Evolutionary conservation across 2,888 invertebrate genomes (phyloP).

Genomic region (Strigamia transsilvanica): DNA sequence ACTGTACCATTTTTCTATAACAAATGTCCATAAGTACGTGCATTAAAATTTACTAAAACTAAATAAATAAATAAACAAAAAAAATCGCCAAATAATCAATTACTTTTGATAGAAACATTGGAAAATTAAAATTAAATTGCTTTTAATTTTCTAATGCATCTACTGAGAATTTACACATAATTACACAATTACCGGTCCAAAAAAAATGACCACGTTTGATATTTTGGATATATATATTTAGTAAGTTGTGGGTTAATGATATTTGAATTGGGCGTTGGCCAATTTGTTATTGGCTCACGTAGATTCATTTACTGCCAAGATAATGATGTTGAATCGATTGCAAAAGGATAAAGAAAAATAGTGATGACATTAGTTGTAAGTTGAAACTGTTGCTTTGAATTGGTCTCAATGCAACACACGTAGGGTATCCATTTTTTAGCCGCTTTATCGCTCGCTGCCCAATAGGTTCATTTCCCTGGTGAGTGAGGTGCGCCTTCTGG

Average conservation of each 20-base stretch:
- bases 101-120: neutral
- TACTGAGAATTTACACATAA: no score
- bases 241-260: neutral
- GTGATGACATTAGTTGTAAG: conserved; percentile 30
- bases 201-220: neutral
- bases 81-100: no score
- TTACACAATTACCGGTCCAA: no score
- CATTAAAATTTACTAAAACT: conserved; percentile 26
- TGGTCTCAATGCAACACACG: neutral
- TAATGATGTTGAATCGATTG: conserved; percentile 15
- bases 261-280: conserved; percentile 5
- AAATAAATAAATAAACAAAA: neutral
- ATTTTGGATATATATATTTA: neutral
- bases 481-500: conserved; percentile 30
- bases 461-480: conserved; percentile 30
- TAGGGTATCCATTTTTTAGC: conserved; percentile 6
- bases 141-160: neutral
- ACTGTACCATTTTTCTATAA: conserved; percentile 17
- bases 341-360: conserved; percentile 20
- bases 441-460: conserved; percentile 4
- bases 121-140: neutral
- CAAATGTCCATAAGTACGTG: conserved; percentile 30
- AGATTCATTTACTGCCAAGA: conserved; percentile 21
- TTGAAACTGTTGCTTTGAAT: conserved; percentile 14
- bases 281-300: conserved; percentile 25